phyloP scores from a whole-genome alignment of 2,797 vertebrate species.

The Orestias chungarensis region DNA sequence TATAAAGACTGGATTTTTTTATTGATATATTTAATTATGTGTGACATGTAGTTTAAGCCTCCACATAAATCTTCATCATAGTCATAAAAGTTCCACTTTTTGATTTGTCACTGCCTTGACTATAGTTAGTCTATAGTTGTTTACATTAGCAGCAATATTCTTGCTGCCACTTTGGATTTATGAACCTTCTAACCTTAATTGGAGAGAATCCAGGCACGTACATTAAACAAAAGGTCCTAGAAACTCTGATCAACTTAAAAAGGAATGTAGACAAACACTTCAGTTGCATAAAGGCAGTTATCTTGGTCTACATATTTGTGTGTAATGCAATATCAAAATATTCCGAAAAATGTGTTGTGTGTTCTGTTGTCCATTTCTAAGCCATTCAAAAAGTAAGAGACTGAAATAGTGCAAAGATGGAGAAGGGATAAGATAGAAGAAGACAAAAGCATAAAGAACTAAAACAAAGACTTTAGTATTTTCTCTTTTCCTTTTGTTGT shows the following conservation, averaged over 20 bases:
- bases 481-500: neutral
- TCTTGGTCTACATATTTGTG: neutral
- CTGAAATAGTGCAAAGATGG: conserved; percentile 27
- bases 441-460: neutral
- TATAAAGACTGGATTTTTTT: too few relatives aligned
- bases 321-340: neutral
- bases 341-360: too few relatives aligned
- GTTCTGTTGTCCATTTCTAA: too few relatives aligned
- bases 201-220: neutral
- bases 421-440: neutral
- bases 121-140: too few relatives aligned
- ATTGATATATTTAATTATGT: too few relatives aligned
- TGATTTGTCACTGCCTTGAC: too few relatives aligned
- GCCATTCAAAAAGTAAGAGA: conserved; percentile 44
- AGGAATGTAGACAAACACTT: neutral
- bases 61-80: too few relatives aligned
- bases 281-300: neutral
- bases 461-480: neutral
- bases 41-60: too few relatives aligned
- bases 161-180: too few relatives aligned
- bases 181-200: too few relatives aligned
- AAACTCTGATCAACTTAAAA: neutral
- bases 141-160: too few relatives aligned
- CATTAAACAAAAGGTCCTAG: neutral
- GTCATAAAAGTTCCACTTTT: too few relatives aligned